Base-by-base conservation (phyloP, 2,797 vertebrate genomes). In the Gymnoscopelus microlampas region DNA sequence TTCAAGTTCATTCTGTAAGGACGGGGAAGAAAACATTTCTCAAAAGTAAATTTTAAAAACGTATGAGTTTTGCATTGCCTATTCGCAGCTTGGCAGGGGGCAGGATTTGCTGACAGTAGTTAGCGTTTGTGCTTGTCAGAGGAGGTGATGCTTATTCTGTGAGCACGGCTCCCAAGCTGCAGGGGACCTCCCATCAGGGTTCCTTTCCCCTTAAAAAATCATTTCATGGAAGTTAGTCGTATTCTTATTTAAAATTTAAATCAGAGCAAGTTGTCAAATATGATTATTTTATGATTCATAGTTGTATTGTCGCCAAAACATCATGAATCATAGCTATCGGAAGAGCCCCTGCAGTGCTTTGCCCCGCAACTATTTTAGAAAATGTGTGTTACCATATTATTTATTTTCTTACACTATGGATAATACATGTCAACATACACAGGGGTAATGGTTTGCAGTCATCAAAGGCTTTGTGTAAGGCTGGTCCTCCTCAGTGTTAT, bases 1-100 rank as follows among this genome's bases (percentile, higher is more conserved):
- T 58, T 64, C 47, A 0, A 51, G 23, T n/a, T 15, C 0, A 51
- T 63, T 58, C 63, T 50, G 58, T 70, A 60, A 72, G 47, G n/a
- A 72, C 32, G 24, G 9, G 39, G 48, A 66, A 60, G 61, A 53
- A 68, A 76, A 73, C 29, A 60, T 73, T 70, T 71, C 68, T 79
- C 67, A 68, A 72, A 78, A 70, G 70, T 59, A 83, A 81, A 81
- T 19, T 74, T 72, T 35, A 56, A 53, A 56, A 76, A 66, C 10
- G 7, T 61, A 77, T 23, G 70, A 47, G 68, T 56, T 76, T 49
- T 60, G 51, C 19, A 15, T 29, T 0, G 10, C 66, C 76, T 72
- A 76, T 71, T 73, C 66, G 61, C 74, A 77, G 35, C 82, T 67
- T 64, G 26, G 71, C 13, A 2, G 68, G 77, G 56, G 54, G 60